A percentile compares a stretch with the other conserved stretches of the same genome.
These are phyloP conservation scores for Elephantulus edwardii DNA, from an alignment of 2,113 vertebrate species.

Conservation along the genomic window DNA sequence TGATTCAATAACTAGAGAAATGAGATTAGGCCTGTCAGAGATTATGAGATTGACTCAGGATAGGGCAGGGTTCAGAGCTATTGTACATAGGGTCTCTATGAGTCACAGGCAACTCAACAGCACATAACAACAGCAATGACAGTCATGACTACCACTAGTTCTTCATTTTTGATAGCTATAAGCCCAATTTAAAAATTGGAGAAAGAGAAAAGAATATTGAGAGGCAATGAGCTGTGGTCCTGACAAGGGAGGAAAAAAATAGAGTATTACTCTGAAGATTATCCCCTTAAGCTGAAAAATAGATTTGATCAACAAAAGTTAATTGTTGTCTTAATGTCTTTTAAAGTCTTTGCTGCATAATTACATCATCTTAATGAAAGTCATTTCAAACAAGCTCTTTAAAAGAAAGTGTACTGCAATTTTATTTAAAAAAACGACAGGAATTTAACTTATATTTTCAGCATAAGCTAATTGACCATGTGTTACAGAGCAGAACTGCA, in stretches of 20 bases:
- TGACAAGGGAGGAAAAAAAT: background rate
- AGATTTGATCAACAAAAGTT: conserved; percentile 26
- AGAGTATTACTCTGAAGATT: background rate
- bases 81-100: no score
- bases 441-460: conserved; percentile 22
- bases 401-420: background rate
- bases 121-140: no score
- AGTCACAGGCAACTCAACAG: no score
- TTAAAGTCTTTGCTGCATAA: conserved; percentile 31
- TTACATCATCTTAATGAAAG: conserved; percentile 36
- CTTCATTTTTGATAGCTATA: background rate
- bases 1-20: no score
- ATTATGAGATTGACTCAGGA: no score
- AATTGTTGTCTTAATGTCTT: conserved; percentile 28
- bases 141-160: background rate
- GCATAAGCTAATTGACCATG: background rate
- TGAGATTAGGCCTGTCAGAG: no score
- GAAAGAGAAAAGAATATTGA: background rate
- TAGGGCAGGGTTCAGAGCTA: no score
- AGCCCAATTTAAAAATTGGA: background rate
- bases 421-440: conserved; percentile 10
- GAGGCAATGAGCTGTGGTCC: background rate
- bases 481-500: background rate
- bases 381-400: conserved; percentile 28
- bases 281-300: background rate